phyloP scores from a whole-genome alignment of 2,797 vertebrate genomes.

The Clarias platycephalus region DNA sequence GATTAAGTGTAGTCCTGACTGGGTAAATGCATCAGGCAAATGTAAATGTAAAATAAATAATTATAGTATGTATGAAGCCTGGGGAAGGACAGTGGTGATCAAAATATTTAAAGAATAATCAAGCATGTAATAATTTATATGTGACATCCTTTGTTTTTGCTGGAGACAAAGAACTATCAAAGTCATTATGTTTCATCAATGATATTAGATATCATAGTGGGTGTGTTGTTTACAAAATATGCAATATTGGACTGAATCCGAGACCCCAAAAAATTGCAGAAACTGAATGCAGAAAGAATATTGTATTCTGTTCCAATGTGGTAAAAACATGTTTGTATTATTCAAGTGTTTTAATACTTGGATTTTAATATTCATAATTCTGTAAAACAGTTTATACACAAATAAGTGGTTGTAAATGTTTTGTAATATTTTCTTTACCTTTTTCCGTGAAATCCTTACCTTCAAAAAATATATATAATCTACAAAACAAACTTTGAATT shows the following conservation, averaged over 20 bases:
- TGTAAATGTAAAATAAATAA: neutral
- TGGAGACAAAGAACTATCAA: neutral
- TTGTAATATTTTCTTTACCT: neutral
- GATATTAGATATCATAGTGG: neutral
- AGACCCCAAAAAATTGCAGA: neutral
- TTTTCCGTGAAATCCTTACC: neutral
- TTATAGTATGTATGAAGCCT: neutral
- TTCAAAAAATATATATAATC: neutral
- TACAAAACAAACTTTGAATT: neutral
- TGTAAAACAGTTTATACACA: neutral
- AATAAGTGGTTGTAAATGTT: neutral
- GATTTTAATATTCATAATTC: neutral
- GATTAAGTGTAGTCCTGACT: slow-evolving; percentile 46
- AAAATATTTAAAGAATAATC: neutral
- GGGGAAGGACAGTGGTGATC: too few species aligned
- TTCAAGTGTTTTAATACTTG: neutral
- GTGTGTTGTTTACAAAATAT: neutral
- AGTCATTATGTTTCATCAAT: neutral
- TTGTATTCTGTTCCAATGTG: neutral
- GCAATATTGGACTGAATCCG: neutral
- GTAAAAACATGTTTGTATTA: neutral
- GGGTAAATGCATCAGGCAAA: neutral
- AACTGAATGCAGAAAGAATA: neutral
- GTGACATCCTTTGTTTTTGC: neutral
- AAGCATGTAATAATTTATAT: neutral